Base-by-base conservation (phyloP, 2,888 invertebrate species). In the Pseudoips prasinana region DNA sequence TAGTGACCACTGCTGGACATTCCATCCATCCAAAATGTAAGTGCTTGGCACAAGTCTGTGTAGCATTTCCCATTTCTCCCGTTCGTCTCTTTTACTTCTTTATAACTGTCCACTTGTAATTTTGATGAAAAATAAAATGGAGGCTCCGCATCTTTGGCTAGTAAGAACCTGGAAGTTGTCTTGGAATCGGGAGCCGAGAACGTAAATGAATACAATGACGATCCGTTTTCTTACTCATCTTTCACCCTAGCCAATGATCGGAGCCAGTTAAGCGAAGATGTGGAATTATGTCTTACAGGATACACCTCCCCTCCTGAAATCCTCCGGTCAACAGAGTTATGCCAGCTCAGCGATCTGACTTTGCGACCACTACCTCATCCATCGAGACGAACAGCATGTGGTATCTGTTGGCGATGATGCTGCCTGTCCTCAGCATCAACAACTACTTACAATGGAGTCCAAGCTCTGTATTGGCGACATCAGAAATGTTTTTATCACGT, bases 381-480 rank as follows among this genome's bases (percentile, higher is more conserved):
- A 1, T 58, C 19, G 48, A 55, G 1, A 19, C 51, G 1, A 39
- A 46, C 0, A 63, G 70, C 1, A 10, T 75, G 8, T 76, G 76
- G 76, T 78, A 74, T 45, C 7, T 73, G 7, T 36, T 81, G 4
- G 78, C 83, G 1, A 37, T 80, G 57, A 28, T 78, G 3, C 55
- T 83, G 27, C 82, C 84, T 0, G 43, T 83, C 22, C 48, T 78
- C 47, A 74, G 58, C 35, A 7, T 49, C 4, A 54, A 54, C 14
- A 58, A 40, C 26, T 3, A 5, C 14, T 14, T 14, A 5, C 14
- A 5, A 14, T 14, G 14, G 14, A 14, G 3, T 3, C 14, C 14
- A 3, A 83, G 83, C 39, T 44, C 51, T 1, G 29, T 80, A 0
- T 3, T 77, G 0, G 61, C 43, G 25, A 48, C 62, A 0, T 64